phyloP scores from a whole-genome alignment of 2,113 vertebrate genomes.

The Dicaeum eximium region DNA sequence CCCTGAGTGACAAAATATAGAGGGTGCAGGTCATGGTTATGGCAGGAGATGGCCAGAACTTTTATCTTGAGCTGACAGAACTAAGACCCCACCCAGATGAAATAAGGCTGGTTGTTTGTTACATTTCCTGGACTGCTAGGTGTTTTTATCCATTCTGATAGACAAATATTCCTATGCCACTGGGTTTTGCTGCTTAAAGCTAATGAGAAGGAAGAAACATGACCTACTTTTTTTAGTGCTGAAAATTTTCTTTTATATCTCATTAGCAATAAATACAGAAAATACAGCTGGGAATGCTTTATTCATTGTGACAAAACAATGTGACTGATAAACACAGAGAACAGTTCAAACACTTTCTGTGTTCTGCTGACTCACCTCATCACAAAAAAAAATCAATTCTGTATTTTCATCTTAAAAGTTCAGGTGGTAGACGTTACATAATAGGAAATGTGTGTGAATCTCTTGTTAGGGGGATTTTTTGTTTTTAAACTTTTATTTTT shows the following conservation, averaged over 20 bases:
- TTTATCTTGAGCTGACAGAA: not conserved
- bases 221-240: not conserved
- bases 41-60: not conserved
- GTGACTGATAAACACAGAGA: not conserved
- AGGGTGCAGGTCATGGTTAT: not conserved
- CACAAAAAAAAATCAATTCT: not conserved
- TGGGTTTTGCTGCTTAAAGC: not conserved
- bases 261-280: not conserved
- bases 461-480: not conserved
- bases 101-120: not conserved
- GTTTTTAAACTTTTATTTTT: not conserved
- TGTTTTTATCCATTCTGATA: not conserved
- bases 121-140: rapidly evolving
- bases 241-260: not conserved
- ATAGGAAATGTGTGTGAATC: not conserved
- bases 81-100: not conserved
- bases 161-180: not conserved
- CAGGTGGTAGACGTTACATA: not conserved
- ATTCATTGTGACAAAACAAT: not conserved
- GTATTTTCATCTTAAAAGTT: not conserved
- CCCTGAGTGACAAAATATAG: not conserved
- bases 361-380: not conserved
- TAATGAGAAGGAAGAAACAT: not conserved
- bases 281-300: not conserved
- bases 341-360: not conserved